Conservation (phyloP, 2,113 vertebrate genomes). For the Carassius auratus region DNA sequence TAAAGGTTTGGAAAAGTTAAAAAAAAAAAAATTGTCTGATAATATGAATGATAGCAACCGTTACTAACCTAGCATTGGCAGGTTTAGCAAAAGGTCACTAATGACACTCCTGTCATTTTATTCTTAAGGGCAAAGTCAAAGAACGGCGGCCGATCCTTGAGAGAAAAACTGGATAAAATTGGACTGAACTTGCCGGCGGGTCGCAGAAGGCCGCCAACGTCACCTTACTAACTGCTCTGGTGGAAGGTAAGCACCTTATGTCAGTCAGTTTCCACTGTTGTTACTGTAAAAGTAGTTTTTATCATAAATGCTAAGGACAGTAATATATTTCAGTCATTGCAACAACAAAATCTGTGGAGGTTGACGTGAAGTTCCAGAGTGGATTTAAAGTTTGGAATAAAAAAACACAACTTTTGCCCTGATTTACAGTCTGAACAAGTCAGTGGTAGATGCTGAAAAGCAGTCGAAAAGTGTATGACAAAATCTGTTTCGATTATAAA, state of each 20-base stretch:
- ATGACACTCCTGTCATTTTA: not conserved
- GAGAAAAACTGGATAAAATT: conserved; percentile 98
- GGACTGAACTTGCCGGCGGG: conserved; percentile 95
- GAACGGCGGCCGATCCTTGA: conserved; percentile 95
- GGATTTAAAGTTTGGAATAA: not conserved
- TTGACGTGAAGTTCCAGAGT: not conserved
- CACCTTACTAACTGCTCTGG: conserved; percentile 94
- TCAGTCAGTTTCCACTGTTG: not conserved
- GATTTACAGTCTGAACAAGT: not conserved
- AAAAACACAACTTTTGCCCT: not conserved
- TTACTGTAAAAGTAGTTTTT: conserved; percentile 34
- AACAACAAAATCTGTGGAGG: not conserved
- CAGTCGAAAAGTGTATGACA: not conserved
- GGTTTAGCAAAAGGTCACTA: not conserved
- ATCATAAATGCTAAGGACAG: not conserved
- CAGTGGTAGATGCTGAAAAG: not conserved
- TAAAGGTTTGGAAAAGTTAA: not conserved
- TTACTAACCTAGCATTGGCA: not conserved
- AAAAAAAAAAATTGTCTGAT: not conserved
- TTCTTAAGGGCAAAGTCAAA: conserved; percentile 93
- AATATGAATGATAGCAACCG: not conserved
- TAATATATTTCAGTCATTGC: not conserved
- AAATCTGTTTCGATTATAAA: not conserved
- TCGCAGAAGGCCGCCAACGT: conserved; percentile 95
- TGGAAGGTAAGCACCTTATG: conserved; percentile 85